Conservation (phyloP, 2,797 vertebrate species). For the Gobionotothen gibberifrons region DNA sequence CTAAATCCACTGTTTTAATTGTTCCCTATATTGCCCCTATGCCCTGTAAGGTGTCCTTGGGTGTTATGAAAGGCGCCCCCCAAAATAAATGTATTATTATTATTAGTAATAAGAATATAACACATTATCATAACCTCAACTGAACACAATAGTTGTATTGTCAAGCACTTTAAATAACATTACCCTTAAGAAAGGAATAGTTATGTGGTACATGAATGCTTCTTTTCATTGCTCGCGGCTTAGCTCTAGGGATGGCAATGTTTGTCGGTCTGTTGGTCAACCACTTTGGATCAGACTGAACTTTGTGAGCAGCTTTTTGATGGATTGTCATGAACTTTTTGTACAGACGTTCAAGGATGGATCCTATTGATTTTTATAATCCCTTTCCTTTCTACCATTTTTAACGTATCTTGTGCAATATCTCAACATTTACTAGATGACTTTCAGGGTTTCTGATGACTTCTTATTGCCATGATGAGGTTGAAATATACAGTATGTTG, state of each 20-base stretch:
- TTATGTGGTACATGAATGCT: neutral
- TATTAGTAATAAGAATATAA: neutral
- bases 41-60: too few species aligned
- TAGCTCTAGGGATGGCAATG: neutral
- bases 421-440: neutral
- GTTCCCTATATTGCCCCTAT: too few species aligned
- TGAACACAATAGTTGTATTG: neutral
- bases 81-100: too few species aligned
- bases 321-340: neutral
- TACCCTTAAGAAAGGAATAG: neutral
- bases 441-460: constrained; percentile 1
- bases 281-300: neutral
- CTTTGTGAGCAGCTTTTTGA: neutral
- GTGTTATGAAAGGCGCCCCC: too few species aligned
- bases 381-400: neutral
- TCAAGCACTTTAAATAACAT: neutral
- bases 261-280: neutral
- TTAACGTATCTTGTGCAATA: neutral
- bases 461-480: neutral
- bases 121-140: neutral
- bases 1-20: too few species aligned
- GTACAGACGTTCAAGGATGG: neutral
- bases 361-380: neutral
- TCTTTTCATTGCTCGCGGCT: neutral
- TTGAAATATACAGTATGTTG: neutral